phyloP scores from a whole-genome alignment of 2,888 invertebrate species.

The Tholera decimalis region DNA sequence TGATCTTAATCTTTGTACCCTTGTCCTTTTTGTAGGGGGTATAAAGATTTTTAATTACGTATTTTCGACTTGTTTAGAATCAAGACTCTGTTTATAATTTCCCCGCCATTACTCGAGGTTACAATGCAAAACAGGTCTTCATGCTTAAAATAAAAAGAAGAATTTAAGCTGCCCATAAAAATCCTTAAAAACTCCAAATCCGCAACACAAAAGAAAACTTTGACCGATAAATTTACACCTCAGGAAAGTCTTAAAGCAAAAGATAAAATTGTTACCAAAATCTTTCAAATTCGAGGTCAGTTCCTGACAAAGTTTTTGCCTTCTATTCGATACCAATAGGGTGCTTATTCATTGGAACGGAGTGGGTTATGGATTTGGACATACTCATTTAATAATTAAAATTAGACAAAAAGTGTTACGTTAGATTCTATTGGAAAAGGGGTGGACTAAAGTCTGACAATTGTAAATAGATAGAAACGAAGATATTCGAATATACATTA shows the following conservation, averaged over 20 bases:
- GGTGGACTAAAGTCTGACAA: too few species aligned
- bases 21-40: too few species aligned
- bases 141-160: neutral
- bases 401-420: neutral
- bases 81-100: too few species aligned
- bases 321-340: slow-evolving; percentile 10
- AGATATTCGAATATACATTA: too few species aligned
- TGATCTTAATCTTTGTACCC: too few species aligned
- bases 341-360: neutral
- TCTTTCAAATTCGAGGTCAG: slow-evolving; percentile 41
- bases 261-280: slow-evolving; percentile 45
- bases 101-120: too few species aligned
- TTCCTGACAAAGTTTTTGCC: slow-evolving; percentile 30
- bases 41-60: too few species aligned
- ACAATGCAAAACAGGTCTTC: too few species aligned
- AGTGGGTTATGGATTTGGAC: too few species aligned
- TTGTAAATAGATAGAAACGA: too few species aligned
- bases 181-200: neutral
- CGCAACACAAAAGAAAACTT: slow-evolving; percentile 37
- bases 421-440: neutral
- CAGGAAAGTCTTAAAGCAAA: slow-evolving; percentile 15
- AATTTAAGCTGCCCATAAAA: slow-evolving; percentile 14
- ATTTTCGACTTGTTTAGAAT: too few species aligned
- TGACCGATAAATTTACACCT: slow-evolving; percentile 43
- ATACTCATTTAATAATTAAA: neutral